A percentile compares a stretch with the other conserved stretches of the same genome.
phyloP scores from a whole-genome alignment of 2,113 vertebrate species.

The Jaculus jaculus region DNA sequence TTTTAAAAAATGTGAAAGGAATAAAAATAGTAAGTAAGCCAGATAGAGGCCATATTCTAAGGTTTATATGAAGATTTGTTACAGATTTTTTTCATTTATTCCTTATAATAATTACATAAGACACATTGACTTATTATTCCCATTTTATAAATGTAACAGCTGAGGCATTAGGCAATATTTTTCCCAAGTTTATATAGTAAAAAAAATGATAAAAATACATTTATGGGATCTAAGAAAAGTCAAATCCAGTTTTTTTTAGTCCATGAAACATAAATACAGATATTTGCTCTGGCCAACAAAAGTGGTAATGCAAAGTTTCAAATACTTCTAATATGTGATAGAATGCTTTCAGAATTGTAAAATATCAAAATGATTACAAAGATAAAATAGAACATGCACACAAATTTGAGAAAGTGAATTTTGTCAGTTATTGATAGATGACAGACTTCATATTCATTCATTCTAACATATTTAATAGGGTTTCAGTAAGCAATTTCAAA shows the following conservation, averaged over 20 bases:
- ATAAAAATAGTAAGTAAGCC: neutral
- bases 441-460: neutral
- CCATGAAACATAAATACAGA: neutral
- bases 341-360: neutral
- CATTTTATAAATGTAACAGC: neutral
- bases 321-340: neutral
- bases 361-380: constrained; percentile 26
- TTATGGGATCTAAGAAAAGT: neutral
- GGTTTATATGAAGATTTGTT: neutral
- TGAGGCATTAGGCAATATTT: neutral
- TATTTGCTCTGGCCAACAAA: neutral
- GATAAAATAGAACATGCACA: neutral
- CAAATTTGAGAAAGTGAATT: constrained; percentile 4
- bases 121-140: neutral
- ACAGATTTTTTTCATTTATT: neutral
- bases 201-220: neutral
- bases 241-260: neutral
- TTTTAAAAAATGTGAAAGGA: too few species aligned
- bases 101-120: neutral
- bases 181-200: neutral
- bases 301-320: neutral
- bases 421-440: neutral
- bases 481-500: constrained; percentile 23
- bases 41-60: neutral
- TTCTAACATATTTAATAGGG: neutral